phyloP scores from a whole-genome alignment of 35 echinoderm and acorn worm species.

The Acanthaster planci region DNA sequence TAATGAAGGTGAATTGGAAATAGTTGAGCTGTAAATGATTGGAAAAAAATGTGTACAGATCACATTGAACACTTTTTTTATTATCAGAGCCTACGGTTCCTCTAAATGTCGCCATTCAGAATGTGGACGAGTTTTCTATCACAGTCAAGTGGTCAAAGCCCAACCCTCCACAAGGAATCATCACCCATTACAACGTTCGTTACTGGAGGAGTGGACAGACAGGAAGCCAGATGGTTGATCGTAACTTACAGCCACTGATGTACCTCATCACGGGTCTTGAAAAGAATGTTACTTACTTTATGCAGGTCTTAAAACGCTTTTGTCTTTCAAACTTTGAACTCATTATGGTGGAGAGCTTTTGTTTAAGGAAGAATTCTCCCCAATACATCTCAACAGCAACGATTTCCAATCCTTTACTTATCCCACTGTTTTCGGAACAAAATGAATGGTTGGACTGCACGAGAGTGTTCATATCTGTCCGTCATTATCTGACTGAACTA shows the following conservation, averaged over 20 bases:
- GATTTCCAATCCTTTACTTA: too few relatives aligned
- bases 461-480: too few relatives aligned
- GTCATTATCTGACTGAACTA: too few relatives aligned
- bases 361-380: too few relatives aligned
- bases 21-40: too few relatives aligned
- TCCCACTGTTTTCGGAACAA: too few relatives aligned
- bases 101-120: background rate
- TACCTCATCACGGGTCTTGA: background rate
- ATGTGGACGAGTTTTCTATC: background rate
- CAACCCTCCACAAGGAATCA: constrained; percentile 26
- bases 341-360: too few relatives aligned
- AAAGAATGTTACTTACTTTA: background rate
- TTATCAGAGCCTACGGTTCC: constrained; percentile 10
- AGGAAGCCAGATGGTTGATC: background rate
- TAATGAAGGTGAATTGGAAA: too few relatives aligned
- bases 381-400: too few relatives aligned
- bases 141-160: background rate
- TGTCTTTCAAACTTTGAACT: too few relatives aligned
- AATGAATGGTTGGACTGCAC: too few relatives aligned
- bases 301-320: background rate
- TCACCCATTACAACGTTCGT: constrained; percentile 1
- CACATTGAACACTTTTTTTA: background rate
- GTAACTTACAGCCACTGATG: background rate
- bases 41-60: too few relatives aligned
- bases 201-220: background rate